Evolutionary conservation across 2,113 vertebrate genomes (phyloP).

Genomic region (Butorides virescens): DNA sequence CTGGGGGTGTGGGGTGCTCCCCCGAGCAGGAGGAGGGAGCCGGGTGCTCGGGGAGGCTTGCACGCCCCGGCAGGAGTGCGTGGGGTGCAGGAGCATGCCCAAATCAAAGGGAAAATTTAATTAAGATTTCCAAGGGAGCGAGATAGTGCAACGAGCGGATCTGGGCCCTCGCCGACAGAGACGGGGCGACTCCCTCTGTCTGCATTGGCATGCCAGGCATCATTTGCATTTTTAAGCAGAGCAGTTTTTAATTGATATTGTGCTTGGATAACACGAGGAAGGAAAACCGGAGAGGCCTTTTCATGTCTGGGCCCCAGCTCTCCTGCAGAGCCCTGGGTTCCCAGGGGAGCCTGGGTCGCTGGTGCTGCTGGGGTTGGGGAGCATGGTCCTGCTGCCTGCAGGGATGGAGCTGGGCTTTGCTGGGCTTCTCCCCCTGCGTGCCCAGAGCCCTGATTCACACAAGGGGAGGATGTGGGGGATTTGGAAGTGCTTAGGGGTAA

Average conservation of each 20-base stretch:
- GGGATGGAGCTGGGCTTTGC: background rate
- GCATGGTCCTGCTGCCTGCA: background rate
- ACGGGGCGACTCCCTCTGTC: background rate
- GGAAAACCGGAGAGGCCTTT: background rate
- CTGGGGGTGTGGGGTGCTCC: background rate
- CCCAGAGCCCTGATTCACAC: fast-evolving
- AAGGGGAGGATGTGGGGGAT: background rate
- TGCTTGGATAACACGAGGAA: background rate
- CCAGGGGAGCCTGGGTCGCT: background rate
- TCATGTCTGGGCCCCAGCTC: background rate
- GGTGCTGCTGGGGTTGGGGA: background rate
- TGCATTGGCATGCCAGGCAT: background rate
- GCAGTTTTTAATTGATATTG: background rate
- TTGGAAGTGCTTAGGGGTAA: background rate
- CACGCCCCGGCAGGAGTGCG: background rate
- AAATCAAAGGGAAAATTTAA: slow-evolving; percentile 29
- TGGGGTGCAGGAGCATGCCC: background rate
- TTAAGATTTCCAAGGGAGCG: background rate
- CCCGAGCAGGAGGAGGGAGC: background rate
- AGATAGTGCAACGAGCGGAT: slow-evolving; percentile 29
- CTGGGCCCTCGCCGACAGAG: background rate
- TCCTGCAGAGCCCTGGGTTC: background rate
- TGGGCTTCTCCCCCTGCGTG: background rate
- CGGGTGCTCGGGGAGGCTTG: background rate
- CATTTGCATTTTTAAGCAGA: slow-evolving; percentile 38